Evolutionary conservation across 1,140 invertebrate species (phyloP), one percentile per base, ranked within the genome.

Genomic region (Papilio aristodemus): DNA sequence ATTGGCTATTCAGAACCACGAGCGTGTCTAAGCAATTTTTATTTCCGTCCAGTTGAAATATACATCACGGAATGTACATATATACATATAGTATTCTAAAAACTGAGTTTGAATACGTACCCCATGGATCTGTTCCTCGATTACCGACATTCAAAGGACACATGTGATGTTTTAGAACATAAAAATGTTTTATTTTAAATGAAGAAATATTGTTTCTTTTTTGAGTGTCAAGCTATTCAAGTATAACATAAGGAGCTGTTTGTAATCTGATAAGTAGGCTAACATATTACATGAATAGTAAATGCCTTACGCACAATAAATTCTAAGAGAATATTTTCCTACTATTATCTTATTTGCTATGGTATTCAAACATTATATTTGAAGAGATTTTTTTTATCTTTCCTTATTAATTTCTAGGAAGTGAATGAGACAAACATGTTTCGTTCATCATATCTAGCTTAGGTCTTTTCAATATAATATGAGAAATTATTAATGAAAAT

Each of bases 341-440:
- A 46, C 43, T 50, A 22, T n/a, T 50, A 50, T 50, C 46, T 50
- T 50, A 22, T 50, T 22, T 50, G 19, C 10, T 13, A 19, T 50
- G 17, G 46, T 9, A 25, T 50, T 50, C 11, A 50, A 50, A 50
- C 6, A 14, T 50, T 9, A 4, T 43, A 32, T 32, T 32, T 32
- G 2, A 2, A 2, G 27, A 32, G 27, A 14, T 43, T 17, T 2
- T 10, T 13, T 46, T 46, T 46, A 10, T 46, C 14, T 46, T 46
- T 19, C 14, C 41, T 46, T 46, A 46, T 22, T 50, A 22, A 19
- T 22, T 50, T 50, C 46, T 50, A 17, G 10, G 46, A 50, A 43
- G n/a, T 43, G 19, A 50, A 10, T 17, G 2, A 10, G 17, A 8
- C 17, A 32, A 32, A 32, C 27, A 50, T 50, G 9, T 50, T 22